Percentiles rank a stretch among this genome's conserved stretches.
Evolutionary conservation across 35 echinoderm and acorn worm species (phyloP).

Genomic region (Eucidaris tribuloides): DNA sequence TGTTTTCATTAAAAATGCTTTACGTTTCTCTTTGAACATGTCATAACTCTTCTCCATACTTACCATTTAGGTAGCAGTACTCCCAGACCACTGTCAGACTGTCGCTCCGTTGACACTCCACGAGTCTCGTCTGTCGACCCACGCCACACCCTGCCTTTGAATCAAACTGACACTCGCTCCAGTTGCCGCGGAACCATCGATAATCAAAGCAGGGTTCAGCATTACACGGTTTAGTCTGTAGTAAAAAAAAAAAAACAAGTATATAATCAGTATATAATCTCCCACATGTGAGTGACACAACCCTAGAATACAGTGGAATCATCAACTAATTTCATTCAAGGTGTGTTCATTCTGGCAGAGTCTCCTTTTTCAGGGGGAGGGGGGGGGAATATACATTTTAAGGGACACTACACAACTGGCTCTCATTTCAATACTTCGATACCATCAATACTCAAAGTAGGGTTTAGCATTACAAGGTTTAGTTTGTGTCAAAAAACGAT

Average conservation of each 20-base stretch:
- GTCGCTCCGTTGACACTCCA: constrained; percentile 87
- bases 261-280: too few species aligned
- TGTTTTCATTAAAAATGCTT: neutral
- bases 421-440: constrained; percentile 66
- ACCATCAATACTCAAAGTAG: constrained; percentile 71
- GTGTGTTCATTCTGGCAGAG: constrained; percentile 4
- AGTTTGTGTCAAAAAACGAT: constrained; percentile 35
- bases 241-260: neutral
- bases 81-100: constrained; percentile 62
- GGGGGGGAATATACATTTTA: too few species aligned
- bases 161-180: constrained; percentile 83
- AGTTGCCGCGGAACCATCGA: constrained; percentile 58
- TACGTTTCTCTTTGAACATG: neutral
- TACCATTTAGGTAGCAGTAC: constrained; percentile 69
- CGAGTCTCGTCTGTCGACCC: constrained; percentile 49
- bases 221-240: constrained; percentile 87
- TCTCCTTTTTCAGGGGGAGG: constrained; percentile 39
- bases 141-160: constrained; percentile 70
- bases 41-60: neutral
- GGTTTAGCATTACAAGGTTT: constrained; percentile 80
- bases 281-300: too few species aligned
- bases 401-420: too few species aligned
- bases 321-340: constrained; percentile 19
- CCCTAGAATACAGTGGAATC: neutral
- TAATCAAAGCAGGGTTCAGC: constrained; percentile 75